A percentile compares a stretch with the other conserved stretches of the same genome.
These are phyloP conservation scores for Scartelaos histophorus DNA, from an alignment of 2,113 vertebrate species.

Conservation along the genomic window DNA sequence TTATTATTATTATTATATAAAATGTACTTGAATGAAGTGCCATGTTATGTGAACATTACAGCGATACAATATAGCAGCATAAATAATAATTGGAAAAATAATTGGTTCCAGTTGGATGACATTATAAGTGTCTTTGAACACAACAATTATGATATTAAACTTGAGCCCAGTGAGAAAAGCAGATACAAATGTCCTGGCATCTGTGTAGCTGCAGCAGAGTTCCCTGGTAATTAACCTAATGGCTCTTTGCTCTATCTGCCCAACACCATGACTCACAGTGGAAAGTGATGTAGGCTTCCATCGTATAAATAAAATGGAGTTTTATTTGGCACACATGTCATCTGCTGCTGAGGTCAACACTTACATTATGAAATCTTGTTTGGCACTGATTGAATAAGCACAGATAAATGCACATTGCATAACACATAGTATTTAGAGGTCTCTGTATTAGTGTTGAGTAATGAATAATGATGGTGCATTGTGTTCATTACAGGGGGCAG, in stretches of 20 bases:
- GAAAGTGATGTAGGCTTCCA: conserved; percentile 12
- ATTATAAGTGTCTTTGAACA: neutral
- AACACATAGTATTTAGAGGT: neutral
- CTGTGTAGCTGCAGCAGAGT: conserved; percentile 35
- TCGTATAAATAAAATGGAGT: neutral
- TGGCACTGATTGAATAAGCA: neutral
- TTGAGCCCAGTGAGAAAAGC: neutral
- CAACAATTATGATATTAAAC: conserved; percentile 15
- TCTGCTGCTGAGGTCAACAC: conserved; percentile 10
- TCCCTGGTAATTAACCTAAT: conserved; percentile 57
- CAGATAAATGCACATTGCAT: neutral
- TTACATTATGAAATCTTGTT: neutral
- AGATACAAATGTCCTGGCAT: neutral
- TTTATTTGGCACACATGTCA: neutral
- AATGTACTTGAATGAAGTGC: neutral
- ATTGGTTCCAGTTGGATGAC: neutral
- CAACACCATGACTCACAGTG: conserved; percentile 9
- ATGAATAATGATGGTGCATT: neutral
- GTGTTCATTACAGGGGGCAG: conserved; percentile 83
- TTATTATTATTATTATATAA: too few species aligned
- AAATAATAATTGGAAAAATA: neutral
- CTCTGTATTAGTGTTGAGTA: neutral
- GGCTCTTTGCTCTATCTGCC: conserved; percentile 34
- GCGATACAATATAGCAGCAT: conserved; percentile 19
- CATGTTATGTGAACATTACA: conserved; percentile 15